phyloP scores from a whole-genome alignment of 2,797 vertebrate species.

The Melanotaenia pygmaea region DNA sequence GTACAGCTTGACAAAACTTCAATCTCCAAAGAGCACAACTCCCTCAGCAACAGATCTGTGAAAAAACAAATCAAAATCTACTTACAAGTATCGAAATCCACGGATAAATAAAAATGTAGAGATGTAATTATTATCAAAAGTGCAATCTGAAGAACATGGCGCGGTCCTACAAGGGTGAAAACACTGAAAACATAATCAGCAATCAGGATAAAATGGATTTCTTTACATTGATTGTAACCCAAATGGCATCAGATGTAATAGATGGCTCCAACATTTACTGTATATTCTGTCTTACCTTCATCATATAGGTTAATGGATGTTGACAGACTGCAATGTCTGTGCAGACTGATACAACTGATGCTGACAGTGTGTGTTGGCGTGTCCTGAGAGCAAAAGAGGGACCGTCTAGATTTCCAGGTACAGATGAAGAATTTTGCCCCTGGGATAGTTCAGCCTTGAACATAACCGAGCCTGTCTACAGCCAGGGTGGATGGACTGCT shows the following conservation, averaged over 20 bases:
- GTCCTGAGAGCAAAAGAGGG: slow-evolving; percentile 54
- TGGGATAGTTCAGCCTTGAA: slow-evolving; percentile 66
- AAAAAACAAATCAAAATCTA: slow-evolving; percentile 27
- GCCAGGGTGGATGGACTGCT: slow-evolving; percentile 61
- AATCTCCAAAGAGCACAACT: slow-evolving; percentile 69
- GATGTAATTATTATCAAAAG: neutral
- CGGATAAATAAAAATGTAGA: neutral
- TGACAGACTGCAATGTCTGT: slow-evolving; percentile 66
- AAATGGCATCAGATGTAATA: slow-evolving; percentile 10
- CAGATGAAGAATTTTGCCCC: slow-evolving; percentile 66
- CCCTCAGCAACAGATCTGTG: slow-evolving; percentile 48
- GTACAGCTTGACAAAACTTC: slow-evolving; percentile 67
- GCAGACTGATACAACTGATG: slow-evolving; percentile 59
- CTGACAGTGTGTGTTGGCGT: slow-evolving; percentile 51
- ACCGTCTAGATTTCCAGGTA: slow-evolving; percentile 56
- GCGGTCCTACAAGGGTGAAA: neutral
- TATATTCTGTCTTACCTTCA: slow-evolving; percentile 26
- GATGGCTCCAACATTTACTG: slow-evolving; percentile 45
- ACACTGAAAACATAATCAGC: neutral
- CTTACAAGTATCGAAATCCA: slow-evolving; percentile 40
- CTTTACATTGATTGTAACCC: neutral
- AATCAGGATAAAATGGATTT: neutral
- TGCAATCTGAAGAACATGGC: neutral
- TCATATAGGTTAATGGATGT: slow-evolving; percentile 56
- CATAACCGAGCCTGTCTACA: slow-evolving; percentile 66